phyloP scores from a whole-genome alignment of 2,888 invertebrate genomes.

The Athalia rosae region DNA sequence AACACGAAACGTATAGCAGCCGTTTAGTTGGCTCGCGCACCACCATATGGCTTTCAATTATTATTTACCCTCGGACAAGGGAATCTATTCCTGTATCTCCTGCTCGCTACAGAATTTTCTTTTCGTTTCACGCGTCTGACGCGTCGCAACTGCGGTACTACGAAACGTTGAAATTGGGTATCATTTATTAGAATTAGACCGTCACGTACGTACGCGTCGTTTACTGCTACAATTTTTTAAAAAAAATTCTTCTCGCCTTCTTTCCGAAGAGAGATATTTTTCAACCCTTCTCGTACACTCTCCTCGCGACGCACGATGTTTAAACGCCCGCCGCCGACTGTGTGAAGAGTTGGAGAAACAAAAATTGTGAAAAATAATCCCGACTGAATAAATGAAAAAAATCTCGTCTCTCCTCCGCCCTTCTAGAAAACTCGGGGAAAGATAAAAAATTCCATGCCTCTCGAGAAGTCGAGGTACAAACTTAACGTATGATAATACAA shows the following conservation, averaged over 20 bases:
- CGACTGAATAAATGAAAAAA: too few species aligned
- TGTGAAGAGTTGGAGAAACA: too few species aligned
- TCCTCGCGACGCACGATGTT: too few species aligned
- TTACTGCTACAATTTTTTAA: not conserved
- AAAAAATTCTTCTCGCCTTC: constrained; percentile 2
- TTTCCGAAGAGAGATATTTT: not conserved
- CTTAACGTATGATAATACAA: too few species aligned
- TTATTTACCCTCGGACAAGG: constrained; percentile 34
- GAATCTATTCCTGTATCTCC: constrained; percentile 30
- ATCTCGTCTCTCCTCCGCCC: too few species aligned
- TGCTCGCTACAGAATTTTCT: not conserved
- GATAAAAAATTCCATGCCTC: too few species aligned
- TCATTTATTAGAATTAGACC: constrained; percentile 40
- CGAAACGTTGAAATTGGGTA: constrained; percentile 28
- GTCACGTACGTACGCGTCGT: not conserved
- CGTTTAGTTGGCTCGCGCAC: constrained; percentile 2
- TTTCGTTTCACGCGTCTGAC: constrained; percentile 21
- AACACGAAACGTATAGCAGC: not conserved
- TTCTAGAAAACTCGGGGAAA: too few species aligned
- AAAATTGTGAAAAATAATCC: too few species aligned
- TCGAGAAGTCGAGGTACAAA: too few species aligned
- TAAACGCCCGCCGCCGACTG: too few species aligned
- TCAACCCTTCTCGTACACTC: not conserved
- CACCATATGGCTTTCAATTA: constrained; percentile 4
- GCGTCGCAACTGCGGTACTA: not conserved